A percentile compares a stretch with the other conserved stretches of the same genome.
Conservation (phyloP, 2,113 vertebrate species). For the Okapia johnstoni region DNA sequence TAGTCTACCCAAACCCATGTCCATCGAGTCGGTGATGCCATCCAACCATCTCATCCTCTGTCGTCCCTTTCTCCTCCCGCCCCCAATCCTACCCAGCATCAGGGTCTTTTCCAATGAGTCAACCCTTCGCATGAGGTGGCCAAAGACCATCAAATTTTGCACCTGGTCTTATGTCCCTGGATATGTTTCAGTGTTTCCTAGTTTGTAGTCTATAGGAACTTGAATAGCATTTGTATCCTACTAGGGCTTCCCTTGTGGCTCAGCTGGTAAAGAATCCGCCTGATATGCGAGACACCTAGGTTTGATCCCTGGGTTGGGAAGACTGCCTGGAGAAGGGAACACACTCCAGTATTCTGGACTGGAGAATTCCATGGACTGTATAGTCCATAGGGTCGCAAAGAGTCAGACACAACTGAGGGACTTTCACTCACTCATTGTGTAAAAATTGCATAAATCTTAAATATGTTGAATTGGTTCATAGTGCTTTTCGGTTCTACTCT, state of each 20-base stretch:
- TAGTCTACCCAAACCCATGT: too few species aligned
- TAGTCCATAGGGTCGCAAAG: neutral
- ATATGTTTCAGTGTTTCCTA: neutral
- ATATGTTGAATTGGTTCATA: neutral
- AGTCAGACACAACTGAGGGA: neutral
- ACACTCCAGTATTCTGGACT: neutral
- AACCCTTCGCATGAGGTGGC: too few species aligned
- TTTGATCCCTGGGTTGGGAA: neutral
- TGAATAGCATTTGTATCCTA: neutral
- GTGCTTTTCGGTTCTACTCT: neutral
- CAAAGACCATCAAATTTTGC: neutral
- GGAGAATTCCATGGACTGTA: neutral
- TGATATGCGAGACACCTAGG: neutral
- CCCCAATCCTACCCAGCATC: too few species aligned
- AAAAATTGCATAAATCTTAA: neutral
- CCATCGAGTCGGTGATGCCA: too few species aligned
- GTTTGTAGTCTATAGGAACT: neutral
- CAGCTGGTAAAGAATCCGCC: neutral
- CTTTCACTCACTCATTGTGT: neutral
- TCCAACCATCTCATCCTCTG: too few species aligned
- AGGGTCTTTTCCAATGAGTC: too few species aligned
- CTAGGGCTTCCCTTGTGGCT: neutral
- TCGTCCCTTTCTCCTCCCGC: too few species aligned
- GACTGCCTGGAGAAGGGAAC: neutral
- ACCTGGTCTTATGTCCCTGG: neutral